A percentile compares a stretch with the other conserved stretches of the same genome.
Conservation (phyloP, 1,140 invertebrate genomes). For the Magallana angulata region DNA sequence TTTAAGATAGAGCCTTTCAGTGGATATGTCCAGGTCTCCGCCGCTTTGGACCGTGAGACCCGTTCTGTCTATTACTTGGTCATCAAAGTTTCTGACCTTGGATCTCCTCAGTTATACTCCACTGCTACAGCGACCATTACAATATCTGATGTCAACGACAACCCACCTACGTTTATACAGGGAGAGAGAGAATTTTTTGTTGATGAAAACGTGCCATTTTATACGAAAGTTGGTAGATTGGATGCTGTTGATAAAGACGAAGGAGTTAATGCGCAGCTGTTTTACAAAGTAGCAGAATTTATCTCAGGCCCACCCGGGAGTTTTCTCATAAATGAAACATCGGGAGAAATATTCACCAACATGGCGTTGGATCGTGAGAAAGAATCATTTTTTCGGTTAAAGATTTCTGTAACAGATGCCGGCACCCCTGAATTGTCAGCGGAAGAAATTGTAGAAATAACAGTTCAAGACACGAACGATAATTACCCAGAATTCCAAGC, state of each 20-base stretch:
- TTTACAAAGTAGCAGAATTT: slow-evolving; percentile 59
- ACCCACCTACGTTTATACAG: slow-evolving; percentile 48
- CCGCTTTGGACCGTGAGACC: slow-evolving; percentile 54
- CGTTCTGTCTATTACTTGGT: slow-evolving; percentile 44
- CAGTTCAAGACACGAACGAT: slow-evolving; percentile 59
- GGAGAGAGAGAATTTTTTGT: slow-evolving; percentile 53
- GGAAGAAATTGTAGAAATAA: slow-evolving; percentile 42
- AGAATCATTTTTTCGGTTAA: slow-evolving; percentile 47
- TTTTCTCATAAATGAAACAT: slow-evolving; percentile 53
- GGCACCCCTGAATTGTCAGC: slow-evolving; percentile 40
- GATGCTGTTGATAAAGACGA: slow-evolving; percentile 64
- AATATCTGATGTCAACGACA: slow-evolving; percentile 61
- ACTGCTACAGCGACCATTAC: slow-evolving; percentile 53
- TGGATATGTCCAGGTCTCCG: slow-evolving; percentile 51
- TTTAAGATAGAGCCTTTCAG: slow-evolving; percentile 45
- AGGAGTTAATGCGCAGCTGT: slow-evolving; percentile 58
- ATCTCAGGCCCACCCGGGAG: slow-evolving; percentile 46
- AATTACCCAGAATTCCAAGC: slow-evolving; percentile 56
- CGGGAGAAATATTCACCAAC: slow-evolving; percentile 59
- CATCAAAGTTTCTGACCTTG: slow-evolving; percentile 51
- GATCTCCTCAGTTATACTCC: slow-evolving; percentile 41
- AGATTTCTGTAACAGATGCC: slow-evolving; percentile 52
- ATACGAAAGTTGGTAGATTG: slow-evolving; percentile 51
- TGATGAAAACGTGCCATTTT: slow-evolving; percentile 57
- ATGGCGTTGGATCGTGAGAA: slow-evolving; percentile 57